A percentile compares a stretch with the other conserved stretches of the same genome.
These are phyloP conservation scores for Periophthalmus magnuspinnatus DNA, from an alignment of 2,797 vertebrate species.

Conservation along the genomic window DNA sequence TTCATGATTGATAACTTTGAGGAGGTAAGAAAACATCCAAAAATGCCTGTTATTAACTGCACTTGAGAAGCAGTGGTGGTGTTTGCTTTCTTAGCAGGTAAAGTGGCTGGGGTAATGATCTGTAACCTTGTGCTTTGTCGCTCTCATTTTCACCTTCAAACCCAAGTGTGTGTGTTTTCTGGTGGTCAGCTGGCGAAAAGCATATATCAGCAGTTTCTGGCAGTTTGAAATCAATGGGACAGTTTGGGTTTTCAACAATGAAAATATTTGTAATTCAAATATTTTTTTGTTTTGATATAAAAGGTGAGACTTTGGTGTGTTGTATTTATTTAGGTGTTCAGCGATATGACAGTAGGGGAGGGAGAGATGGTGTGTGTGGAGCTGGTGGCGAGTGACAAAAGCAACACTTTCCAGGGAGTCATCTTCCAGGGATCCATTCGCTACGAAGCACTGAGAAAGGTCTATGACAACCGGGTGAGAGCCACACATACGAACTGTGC, in stretches of 20 bases:
- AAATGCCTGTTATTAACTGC: background rate
- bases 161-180: conserved; percentile 9
- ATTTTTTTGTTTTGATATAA: background rate
- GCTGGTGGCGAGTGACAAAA: conserved; percentile 96
- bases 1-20: conserved; percentile 99
- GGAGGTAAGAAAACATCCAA: conserved; percentile 78
- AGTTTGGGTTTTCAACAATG: background rate
- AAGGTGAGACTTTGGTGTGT: background rate
- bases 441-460: conserved; percentile 96
- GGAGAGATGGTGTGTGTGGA: conserved; percentile 99
- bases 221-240: conserved; percentile 27
- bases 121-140: conserved; percentile 21
- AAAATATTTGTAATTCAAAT: background rate
- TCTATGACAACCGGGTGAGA: conserved; percentile 96
- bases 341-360: conserved; percentile 95
- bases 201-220: conserved; percentile 7
- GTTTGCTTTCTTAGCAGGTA: conserved; percentile 1
- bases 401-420: conserved; percentile 93
- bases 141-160: conserved; percentile 18
- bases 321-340: conserved; percentile 83
- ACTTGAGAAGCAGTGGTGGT: background rate
- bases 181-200: background rate
- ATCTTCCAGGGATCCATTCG: conserved; percentile 99
- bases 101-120: conserved; percentile 27
- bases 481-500: background rate